Evolutionary conservation across 2,113 vertebrate species (phyloP).

Genomic region (Stigmatopora argus): DNA sequence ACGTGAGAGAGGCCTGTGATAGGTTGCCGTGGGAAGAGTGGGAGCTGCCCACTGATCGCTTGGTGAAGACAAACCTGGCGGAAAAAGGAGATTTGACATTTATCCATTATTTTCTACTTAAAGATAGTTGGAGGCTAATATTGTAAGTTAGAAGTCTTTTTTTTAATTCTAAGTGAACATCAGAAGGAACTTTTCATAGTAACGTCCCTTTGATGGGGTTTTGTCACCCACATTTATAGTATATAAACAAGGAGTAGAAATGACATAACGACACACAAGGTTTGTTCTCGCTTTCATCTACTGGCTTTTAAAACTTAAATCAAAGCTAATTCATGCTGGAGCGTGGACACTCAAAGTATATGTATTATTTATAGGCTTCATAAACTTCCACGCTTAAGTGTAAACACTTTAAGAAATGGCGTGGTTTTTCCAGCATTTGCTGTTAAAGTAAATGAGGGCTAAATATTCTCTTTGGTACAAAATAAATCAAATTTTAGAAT

Average conservation of each 20-base stretch:
- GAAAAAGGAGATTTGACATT: slow-evolving; percentile 15
- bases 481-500: not conserved
- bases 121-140: not conserved
- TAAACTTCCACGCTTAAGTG: not conserved
- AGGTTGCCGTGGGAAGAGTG: slow-evolving; percentile 81
- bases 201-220: not conserved
- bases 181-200: not conserved
- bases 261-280: not conserved
- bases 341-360: not conserved
- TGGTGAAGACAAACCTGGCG: slow-evolving; percentile 72
- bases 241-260: not conserved
- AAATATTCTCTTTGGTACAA: not conserved
- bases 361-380: not conserved
- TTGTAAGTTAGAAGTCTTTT: not conserved
- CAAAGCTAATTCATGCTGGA: not conserved
- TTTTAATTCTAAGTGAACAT: not conserved
- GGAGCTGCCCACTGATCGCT: slow-evolving; percentile 71
- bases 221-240: not conserved
- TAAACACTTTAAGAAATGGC: not conserved
- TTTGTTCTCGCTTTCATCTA: not conserved
- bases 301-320: not conserved
- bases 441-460: not conserved
- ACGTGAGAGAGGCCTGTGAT: slow-evolving; percentile 74
- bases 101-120: not conserved
- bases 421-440: not conserved